Evolutionary conservation across 2,888 invertebrate genomes (phyloP), one percentile per base, ranked within the genome.

Genomic region (Pollenia labialis): DNA sequence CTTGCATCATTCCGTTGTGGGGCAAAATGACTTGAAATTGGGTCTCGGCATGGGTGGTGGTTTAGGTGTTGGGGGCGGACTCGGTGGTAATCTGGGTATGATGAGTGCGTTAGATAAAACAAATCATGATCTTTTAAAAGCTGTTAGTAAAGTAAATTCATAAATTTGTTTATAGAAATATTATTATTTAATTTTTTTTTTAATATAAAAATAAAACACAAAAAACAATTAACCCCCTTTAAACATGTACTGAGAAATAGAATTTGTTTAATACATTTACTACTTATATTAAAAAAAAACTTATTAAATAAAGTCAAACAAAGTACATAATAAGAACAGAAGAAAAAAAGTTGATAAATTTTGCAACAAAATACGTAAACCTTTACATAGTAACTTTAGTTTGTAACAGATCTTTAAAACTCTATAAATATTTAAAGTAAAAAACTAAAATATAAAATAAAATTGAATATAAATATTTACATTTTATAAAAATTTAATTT

Each of bases 121-220:
- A 89, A 93, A 93, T 90, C 93, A 93, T 84, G 93, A 93, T 90
- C 91, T 93, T 87, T 91, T 93, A 81, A 93, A 93, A 90, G 93
- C 93, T 79, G 94, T 93, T 89, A 94, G 93, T 92, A 94, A 94
- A 92, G 93, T 94, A 75, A 93, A 93, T 90, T 92, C 94, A 91
- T 93, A 93, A 93, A 92, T 91, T 87, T 81, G 16, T 81, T 85
- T 83, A 54, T 16, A 32, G 32, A 32, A 32, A 32, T 32, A 32
- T 6, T 32, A 32, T 32, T 16, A 54, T 11, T 54, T 16, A 54
- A 54, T 9, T 54, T 16, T 16, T 23, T 32, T 14, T 14, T 14
- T 48, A 54, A n/a, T 32, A 23, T 40, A 44, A 44, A 62, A 40
- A n/a, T 14, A 46, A 77, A 50, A 68, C 50, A n/a, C 50, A 50